These are phyloP conservation scores for Hymenopus coronatus DNA, from an alignment of 2,888 invertebrate genomes.

Conservation along the genomic window DNA sequence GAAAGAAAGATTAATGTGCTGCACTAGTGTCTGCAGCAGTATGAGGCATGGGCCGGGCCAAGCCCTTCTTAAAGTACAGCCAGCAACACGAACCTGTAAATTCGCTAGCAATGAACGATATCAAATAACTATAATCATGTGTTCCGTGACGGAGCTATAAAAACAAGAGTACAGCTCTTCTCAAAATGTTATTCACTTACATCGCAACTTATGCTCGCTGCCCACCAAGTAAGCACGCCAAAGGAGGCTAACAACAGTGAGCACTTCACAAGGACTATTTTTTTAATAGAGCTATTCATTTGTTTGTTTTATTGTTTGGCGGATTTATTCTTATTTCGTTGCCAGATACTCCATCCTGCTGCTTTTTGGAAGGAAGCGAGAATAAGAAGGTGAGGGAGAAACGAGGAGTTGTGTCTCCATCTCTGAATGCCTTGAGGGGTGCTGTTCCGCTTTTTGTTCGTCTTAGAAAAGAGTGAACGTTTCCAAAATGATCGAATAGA, in stretches of 20 bases:
- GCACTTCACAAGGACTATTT: background rate
- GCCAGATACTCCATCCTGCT: background rate
- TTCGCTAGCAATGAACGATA: conserved; percentile 5
- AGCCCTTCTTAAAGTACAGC: background rate
- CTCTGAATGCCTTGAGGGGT: background rate
- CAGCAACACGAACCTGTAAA: conserved; percentile 3
- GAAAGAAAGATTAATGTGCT: background rate
- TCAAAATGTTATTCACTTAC: background rate
- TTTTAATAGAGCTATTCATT: background rate
- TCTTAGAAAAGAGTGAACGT: background rate
- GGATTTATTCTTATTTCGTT: background rate
- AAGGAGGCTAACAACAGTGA: background rate
- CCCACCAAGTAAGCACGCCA: background rate
- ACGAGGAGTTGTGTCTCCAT: background rate
- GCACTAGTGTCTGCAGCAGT: background rate
- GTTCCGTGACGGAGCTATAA: conserved; percentile 6
- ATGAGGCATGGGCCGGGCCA: background rate
- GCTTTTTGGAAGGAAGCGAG: background rate
- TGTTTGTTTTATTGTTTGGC: background rate
- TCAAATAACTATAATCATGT: conserved; percentile 14
- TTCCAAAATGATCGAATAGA: background rate
- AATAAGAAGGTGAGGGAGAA: background rate
- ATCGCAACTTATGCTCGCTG: background rate
- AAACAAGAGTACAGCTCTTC: background rate
- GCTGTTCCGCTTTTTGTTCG: background rate